Evolutionary conservation across 2,888 invertebrate genomes (phyloP).

Genomic region (Pollenia griseotomentosa): DNA sequence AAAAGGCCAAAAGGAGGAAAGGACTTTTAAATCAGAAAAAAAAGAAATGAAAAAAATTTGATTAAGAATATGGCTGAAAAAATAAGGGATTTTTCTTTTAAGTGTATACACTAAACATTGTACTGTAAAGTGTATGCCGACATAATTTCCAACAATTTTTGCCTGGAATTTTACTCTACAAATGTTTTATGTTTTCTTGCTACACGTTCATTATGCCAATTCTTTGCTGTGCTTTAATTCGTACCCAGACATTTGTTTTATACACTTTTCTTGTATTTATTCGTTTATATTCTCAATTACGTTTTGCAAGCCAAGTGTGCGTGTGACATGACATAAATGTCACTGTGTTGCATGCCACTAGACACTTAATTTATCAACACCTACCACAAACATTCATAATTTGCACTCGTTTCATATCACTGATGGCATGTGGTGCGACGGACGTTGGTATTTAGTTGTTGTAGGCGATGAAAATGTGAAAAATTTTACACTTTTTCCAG

Average conservation of each 20-base stretch:
- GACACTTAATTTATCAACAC: conserved; percentile 54
- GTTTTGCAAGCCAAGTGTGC: conserved; percentile 30
- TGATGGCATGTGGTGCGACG: conserved; percentile 10
- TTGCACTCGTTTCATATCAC: conserved; percentile 28
- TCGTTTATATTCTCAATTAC: not conserved
- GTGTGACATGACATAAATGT: conserved; percentile 52
- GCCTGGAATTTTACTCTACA: not conserved
- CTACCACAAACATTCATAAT: conserved; percentile 35
- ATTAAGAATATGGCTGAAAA: not conserved
- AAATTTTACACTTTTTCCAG: conserved; percentile 18
- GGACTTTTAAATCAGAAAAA: not conserved
- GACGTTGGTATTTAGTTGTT: not conserved
- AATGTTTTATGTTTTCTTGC: not conserved
- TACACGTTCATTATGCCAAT: not conserved
- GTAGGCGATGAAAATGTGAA: conserved; percentile 34
- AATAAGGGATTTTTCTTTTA: not conserved
- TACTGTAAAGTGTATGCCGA: not conserved
- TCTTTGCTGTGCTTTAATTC: not conserved
- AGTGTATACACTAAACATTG: not conserved
- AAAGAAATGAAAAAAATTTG: not conserved
- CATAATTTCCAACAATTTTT: not conserved
- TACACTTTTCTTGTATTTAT: not conserved
- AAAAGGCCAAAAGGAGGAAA: conserved; percentile 4
- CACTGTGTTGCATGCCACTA: conserved; percentile 45
- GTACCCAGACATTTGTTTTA: not conserved